Percentiles rank a stretch among this genome's conserved stretches.
phyloP scores from a whole-genome alignment of 2,113 vertebrate genomes.

The Myrmecophaga tridactyla region DNA sequence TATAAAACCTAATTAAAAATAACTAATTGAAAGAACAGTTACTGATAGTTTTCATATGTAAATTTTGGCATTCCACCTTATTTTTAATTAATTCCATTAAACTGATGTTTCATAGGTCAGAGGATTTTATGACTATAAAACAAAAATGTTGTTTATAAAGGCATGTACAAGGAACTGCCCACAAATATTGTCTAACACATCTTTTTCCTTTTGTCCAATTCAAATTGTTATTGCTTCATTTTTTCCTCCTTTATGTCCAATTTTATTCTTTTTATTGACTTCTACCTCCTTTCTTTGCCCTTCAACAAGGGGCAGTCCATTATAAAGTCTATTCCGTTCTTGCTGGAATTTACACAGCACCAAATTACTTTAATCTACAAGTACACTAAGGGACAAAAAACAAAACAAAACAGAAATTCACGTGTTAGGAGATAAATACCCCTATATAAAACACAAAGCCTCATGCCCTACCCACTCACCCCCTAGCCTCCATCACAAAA shows the following conservation, averaged over 20 bases:
- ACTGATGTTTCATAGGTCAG: slow-evolving; percentile 69
- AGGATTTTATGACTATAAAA: slow-evolving; percentile 73
- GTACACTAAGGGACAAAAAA: background rate
- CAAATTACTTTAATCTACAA: slow-evolving; percentile 9
- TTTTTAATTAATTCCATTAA: slow-evolving; percentile 77
- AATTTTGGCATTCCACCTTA: slow-evolving; percentile 70
- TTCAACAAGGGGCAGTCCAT: background rate
- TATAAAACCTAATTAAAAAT: slow-evolving; percentile 74
- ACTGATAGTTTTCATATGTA: slow-evolving; percentile 73
- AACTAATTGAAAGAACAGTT: slow-evolving; percentile 69
- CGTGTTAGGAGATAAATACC: slow-evolving; percentile 1
- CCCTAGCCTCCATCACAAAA: background rate
- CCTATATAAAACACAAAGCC: background rate
- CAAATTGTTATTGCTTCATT: slow-evolving; percentile 63
- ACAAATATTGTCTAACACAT: slow-evolving; percentile 59
- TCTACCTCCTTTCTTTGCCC: slow-evolving; percentile 55
- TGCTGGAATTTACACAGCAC: slow-evolving; percentile 18
- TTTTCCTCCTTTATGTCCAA: slow-evolving; percentile 47
- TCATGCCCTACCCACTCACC: background rate
- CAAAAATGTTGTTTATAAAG: slow-evolving; percentile 73
- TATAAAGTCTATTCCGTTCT: slow-evolving; percentile 18
- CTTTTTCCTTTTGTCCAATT: slow-evolving; percentile 60
- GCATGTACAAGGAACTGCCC: slow-evolving; percentile 62
- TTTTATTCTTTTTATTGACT: slow-evolving; percentile 18
- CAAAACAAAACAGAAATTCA: background rate